Evolutionary conservation across 2,797 vertebrate genomes (phyloP).

Genomic region (Thamnophis elegans): DNA sequence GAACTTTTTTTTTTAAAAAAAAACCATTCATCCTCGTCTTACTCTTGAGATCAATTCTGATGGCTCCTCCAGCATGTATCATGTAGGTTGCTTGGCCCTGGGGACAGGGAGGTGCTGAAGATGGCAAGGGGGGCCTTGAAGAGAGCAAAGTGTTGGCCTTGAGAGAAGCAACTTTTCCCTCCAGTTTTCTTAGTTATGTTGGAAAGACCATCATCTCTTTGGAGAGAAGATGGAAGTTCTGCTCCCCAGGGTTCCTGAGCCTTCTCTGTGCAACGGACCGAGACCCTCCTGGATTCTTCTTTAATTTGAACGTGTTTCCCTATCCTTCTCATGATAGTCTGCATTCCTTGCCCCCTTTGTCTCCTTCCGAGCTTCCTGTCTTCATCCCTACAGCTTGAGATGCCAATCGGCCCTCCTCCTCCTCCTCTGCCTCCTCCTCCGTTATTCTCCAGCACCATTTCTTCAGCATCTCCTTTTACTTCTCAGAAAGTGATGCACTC

Average conservation of each 20-base stretch:
- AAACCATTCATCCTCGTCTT: not conserved
- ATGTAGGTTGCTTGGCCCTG: not conserved
- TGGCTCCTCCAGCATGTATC: not conserved
- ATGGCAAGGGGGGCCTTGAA: too few relatives aligned
- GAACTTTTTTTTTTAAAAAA: not conserved
- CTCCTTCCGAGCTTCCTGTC: not conserved
- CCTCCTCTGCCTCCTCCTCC: not conserved
- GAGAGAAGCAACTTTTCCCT: not conserved
- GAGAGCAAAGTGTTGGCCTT: not conserved
- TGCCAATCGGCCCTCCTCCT: too few relatives aligned
- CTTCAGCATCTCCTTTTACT: not conserved
- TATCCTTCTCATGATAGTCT: not conserved
- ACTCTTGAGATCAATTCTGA: not conserved
- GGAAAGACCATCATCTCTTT: not conserved
- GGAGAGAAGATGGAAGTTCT: not conserved
- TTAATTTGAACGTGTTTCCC: not conserved
- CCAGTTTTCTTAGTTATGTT: not conserved
- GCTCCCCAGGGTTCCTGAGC: not conserved
- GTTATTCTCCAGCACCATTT: not conserved
- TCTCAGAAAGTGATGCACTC: not conserved
- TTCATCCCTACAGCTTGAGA: not conserved
- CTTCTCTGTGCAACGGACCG: not conserved
- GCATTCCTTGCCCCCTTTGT: not conserved
- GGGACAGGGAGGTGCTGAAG: not conserved
- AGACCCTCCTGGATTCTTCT: not conserved